Conservation (phyloP, 2,113 vertebrate species). For the Hippopotamus amphibius region DNA sequence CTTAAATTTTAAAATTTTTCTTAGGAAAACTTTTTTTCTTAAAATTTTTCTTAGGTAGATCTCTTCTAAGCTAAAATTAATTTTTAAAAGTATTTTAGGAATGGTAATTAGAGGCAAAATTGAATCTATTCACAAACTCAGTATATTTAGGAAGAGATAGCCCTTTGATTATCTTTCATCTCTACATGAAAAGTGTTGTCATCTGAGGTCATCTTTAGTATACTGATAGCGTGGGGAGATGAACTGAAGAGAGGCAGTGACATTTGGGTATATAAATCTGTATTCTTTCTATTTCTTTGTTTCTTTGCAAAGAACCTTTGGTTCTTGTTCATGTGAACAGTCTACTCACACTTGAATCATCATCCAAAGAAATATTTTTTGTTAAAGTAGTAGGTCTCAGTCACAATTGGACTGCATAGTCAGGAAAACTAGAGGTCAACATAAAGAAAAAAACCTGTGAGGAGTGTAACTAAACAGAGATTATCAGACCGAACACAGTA, state of each 20-base stretch:
- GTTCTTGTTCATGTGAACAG: not conserved
- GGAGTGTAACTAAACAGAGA: not conserved
- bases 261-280: not conserved
- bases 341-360: not conserved
- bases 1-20: not conserved
- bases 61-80: not conserved
- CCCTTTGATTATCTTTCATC: not conserved
- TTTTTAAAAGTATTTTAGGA: not conserved
- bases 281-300: not conserved
- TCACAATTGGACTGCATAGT: not conserved
- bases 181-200: not conserved
- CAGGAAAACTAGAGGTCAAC: not conserved
- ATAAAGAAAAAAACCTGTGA: not conserved
- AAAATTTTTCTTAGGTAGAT: not conserved
- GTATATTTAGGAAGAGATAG: not conserved
- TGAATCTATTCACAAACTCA: conserved; percentile 10
- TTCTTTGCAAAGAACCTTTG: not conserved
- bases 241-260: not conserved
- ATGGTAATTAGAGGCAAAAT: not conserved
- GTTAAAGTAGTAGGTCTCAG: not conserved
- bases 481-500: not conserved
- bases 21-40: not conserved
- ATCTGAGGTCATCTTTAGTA: not conserved
- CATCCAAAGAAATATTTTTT: not conserved
- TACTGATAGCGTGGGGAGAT: not conserved